Conservation (phyloP, 2,888 invertebrate species). For the Piscicola geometra region DNA sequence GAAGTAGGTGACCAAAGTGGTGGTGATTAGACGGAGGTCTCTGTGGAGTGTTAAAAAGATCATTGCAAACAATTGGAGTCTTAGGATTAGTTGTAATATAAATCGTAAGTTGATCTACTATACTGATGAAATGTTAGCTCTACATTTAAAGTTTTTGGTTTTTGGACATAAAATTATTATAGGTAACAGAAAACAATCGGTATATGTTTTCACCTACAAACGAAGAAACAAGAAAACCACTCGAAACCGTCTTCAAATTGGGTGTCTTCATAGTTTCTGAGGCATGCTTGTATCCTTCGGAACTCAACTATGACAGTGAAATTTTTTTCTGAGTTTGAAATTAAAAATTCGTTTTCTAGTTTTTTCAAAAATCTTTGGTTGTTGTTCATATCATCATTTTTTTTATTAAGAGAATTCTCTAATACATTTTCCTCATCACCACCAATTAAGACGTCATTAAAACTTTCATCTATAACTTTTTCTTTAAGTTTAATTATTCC, state of each 20-base stretch:
- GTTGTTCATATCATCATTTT: neutral
- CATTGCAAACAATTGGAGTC: no score
- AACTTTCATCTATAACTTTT: no score
- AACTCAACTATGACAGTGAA: no score
- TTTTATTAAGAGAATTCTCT: neutral
- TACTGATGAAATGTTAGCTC: neutral
- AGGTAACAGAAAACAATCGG: neutral
- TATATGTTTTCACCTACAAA: slow-evolving; percentile 33
- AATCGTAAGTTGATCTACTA: neutral
- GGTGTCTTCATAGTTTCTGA: slow-evolving; percentile 22
- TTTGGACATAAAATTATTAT: neutral
- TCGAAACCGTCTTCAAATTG: slow-evolving; percentile 26
- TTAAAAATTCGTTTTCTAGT: no score
- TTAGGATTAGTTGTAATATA: neutral
- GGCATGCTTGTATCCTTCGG: slow-evolving; percentile 17
- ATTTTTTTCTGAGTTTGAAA: no score
- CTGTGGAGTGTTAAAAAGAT: slow-evolving; percentile 1
- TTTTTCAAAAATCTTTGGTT: no score
- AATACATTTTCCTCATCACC: neutral
- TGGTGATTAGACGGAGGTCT: slow-evolving; percentile 22
- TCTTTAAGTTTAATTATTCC: neutral
- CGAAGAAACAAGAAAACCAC: slow-evolving; percentile 31
- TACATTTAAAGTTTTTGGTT: neutral
- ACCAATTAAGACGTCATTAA: neutral
- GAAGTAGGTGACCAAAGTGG: neutral